Evolutionary conservation across 2,797 vertebrate species (phyloP), one percentile per base, ranked within the genome.

Genomic region (Pseudopleuronectes americanus): DNA sequence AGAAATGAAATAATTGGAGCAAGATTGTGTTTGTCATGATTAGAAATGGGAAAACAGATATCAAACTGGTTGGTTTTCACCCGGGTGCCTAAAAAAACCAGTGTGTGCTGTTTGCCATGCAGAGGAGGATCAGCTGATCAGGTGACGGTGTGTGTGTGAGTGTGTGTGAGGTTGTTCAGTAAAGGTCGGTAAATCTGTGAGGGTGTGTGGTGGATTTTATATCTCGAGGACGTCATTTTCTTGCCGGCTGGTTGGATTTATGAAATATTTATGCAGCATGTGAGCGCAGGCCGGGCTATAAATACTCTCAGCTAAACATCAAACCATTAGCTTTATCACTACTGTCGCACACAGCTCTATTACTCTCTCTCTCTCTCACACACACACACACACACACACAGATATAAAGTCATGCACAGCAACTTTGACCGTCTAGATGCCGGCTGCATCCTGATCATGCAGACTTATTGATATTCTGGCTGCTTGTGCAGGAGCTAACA

Each of bases 181-280:
- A 45, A 68, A 53, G 57, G 51, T 43, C 0, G 2, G 53, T 57
- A 51, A 61, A 72, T 70, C 53, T 53, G 3, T n/a, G 10, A 31
- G 24, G 19, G 51, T 24, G 41, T 45, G 10, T 0, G n/a, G n/a
- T 55, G 3, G n/a, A 64, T 83, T 72, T 71, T 79, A 58, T 22
- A 7, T 51, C 51, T 80, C 72, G 71, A 79, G 79, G 77, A 79
- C 21, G 2, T 43, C 70, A 51, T 63, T 71, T 69, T 77, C 54
- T 77, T 63, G 45, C 62, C 49, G 76, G 61, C 78, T 51, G 48
- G 65, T 67, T 67, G 61, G 65, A 45, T 23, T 68, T 60, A 68
- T 89, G 33, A 85, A 90, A 89, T 87, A 91, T 90, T 85, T 45
- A 92, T 71, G 60, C 24, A 14, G 28, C 2, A 6, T 61, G 77